Evolutionary conservation across 2,888 invertebrate species (phyloP).

Genomic region (Papilio demoleus): DNA sequence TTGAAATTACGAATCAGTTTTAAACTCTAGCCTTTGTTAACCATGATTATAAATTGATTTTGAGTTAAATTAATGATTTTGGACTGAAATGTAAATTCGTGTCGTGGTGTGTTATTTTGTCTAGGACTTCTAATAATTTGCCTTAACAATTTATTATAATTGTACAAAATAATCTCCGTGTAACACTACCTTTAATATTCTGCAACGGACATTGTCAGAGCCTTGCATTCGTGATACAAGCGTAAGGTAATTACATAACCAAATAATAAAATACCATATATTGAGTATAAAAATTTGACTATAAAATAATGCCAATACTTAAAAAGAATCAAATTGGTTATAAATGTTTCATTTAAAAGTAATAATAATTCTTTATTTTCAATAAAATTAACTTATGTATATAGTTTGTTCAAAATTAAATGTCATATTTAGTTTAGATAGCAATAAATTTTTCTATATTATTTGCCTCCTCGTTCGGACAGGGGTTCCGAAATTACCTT

Average conservation of each 20-base stretch:
- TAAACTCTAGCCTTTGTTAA: too few relatives aligned
- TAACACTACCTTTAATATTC: not conserved
- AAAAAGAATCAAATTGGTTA: too few relatives aligned
- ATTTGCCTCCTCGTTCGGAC: not conserved
- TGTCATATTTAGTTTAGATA: not conserved
- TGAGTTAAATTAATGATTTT: too few relatives aligned
- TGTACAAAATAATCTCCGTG: not conserved
- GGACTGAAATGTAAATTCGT: too few relatives aligned
- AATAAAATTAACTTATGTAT: too few relatives aligned
- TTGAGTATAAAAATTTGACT: not conserved
- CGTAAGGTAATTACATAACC: conserved; percentile 3
- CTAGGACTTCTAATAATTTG: too few relatives aligned
- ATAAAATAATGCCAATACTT: not conserved
- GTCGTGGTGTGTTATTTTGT: too few relatives aligned
- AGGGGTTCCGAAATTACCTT: conserved; percentile 12
- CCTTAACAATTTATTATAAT: not conserved
- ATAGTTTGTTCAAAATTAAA: not conserved
- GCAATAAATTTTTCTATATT: not conserved
- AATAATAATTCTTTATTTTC: too few relatives aligned
- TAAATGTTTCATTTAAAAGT: too few relatives aligned
- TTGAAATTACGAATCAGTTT: too few relatives aligned
- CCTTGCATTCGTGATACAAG: not conserved
- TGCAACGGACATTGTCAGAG: conserved; percentile 6
- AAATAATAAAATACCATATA: not conserved
- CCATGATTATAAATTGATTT: too few relatives aligned